Percentiles rank a stretch among this genome's conserved stretches.
phyloP scores from a whole-genome alignment of 2,113 vertebrate species.

The Chloebia gouldiae region DNA sequence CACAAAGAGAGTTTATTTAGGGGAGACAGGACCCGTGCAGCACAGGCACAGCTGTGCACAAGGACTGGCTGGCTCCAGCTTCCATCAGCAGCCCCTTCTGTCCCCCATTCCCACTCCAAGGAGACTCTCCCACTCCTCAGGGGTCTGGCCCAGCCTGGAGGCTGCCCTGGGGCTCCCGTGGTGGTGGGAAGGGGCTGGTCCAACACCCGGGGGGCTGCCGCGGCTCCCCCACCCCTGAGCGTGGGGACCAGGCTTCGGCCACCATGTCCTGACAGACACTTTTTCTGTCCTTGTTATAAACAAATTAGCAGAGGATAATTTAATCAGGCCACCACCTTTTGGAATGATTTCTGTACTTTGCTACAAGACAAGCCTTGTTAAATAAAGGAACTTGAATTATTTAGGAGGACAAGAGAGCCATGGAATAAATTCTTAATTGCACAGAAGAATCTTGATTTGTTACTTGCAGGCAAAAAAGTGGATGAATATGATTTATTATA shows the following conservation, averaged over 20 bases:
- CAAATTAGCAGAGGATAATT: neutral
- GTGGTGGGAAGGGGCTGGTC: fast-evolving
- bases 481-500: neutral
- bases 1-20: neutral
- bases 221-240: fast-evolving
- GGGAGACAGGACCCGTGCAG: neutral
- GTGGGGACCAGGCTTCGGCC: neutral
- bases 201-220: neutral
- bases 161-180: fast-evolving
- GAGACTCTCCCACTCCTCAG: fast-evolving
- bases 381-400: neutral
- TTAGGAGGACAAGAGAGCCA: neutral
- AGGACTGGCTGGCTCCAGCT: neutral
- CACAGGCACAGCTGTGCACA: too few species aligned
- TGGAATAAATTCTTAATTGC: neutral
- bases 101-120: fast-evolving
- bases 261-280: neutral
- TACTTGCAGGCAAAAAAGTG: neutral
- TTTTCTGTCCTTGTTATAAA: neutral
- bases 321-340: neutral
- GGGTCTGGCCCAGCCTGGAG: fast-evolving
- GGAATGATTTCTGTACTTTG: neutral
- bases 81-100: neutral
- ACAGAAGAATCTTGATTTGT: neutral
- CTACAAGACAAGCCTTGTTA: neutral